Evolutionary conservation across 2,113 vertebrate species (phyloP).

Genomic region (Sinocyclocheilus anshuiensis): DNA sequence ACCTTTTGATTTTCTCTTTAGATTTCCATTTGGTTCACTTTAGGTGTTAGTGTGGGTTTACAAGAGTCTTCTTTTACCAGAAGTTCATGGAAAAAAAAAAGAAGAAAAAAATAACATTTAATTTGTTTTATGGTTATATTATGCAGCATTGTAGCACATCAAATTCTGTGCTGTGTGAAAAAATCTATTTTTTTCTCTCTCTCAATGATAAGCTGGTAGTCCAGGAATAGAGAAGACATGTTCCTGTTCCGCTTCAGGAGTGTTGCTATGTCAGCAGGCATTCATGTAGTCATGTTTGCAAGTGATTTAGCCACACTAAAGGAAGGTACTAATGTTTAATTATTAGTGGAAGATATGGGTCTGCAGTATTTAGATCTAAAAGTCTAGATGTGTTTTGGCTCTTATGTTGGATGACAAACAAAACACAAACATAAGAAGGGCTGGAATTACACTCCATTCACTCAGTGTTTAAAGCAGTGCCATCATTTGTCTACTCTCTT

Average conservation of each 20-base stretch:
- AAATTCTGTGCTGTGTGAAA: not conserved
- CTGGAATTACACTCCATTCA: too few species aligned
- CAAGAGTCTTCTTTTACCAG: too few species aligned
- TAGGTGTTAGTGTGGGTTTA: not conserved
- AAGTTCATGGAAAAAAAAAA: not conserved
- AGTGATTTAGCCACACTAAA: not conserved
- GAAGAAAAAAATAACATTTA: not conserved
- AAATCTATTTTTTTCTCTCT: not conserved
- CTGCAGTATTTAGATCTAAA: not conserved
- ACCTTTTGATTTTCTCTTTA: not conserved
- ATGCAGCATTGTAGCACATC: not conserved
- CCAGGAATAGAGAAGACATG: not conserved
- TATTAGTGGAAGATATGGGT: not conserved
- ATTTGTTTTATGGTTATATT: not conserved
- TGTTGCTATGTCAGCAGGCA: not conserved
- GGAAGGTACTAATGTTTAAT: not conserved
- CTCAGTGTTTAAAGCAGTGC: not conserved
- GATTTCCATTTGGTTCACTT: not conserved
- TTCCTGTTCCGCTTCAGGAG: not conserved
- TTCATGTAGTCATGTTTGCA: not conserved
- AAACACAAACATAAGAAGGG: not conserved
- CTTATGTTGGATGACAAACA: not conserved
- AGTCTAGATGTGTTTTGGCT: not conserved
- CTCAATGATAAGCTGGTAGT: not conserved
- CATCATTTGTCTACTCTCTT: not conserved